Percentiles rank a stretch among this genome's conserved stretches.
Evolutionary conservation across 2,888 invertebrate species (phyloP).

Genomic region (Didymodactylos carnosus): DNA sequence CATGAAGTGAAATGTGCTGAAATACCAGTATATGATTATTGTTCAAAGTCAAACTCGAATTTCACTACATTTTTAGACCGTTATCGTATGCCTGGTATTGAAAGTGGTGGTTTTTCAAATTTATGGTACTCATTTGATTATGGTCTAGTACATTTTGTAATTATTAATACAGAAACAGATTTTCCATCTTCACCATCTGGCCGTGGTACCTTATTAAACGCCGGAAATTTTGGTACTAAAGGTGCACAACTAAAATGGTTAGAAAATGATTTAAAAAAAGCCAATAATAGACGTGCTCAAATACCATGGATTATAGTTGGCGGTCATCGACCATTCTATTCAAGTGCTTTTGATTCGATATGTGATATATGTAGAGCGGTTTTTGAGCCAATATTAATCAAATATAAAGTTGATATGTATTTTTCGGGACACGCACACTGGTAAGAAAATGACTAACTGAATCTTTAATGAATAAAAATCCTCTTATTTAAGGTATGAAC

Average conservation of each 20-base stretch:
- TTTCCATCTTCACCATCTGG: neutral
- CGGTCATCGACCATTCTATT: neutral
- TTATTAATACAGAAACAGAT: neutral
- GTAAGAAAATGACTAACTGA: slow-evolving; percentile 17
- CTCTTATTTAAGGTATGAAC: no score
- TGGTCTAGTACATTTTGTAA: neutral
- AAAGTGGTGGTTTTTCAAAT: neutral
- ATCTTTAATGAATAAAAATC: no score
- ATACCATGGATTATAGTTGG: neutral
- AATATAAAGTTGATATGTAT: slow-evolving; percentile 17
- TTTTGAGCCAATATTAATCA: slow-evolving; percentile 16
- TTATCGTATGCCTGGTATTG: neutral
- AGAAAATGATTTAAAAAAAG: neutral
- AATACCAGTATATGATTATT: neutral
- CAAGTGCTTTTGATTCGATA: neutral
- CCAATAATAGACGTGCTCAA: neutral
- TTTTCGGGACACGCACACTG: slow-evolving; percentile 17
- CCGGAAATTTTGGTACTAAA: neutral
- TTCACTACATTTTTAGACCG: neutral
- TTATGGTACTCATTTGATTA: neutral
- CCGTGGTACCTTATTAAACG: neutral
- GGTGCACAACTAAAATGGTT: neutral
- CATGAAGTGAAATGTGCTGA: neutral
- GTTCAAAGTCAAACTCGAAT: neutral
- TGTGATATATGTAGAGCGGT: slow-evolving; percentile 15